Base-by-base conservation (phyloP, 2,113 vertebrate genomes). In the Neotoma lepida region DNA sequence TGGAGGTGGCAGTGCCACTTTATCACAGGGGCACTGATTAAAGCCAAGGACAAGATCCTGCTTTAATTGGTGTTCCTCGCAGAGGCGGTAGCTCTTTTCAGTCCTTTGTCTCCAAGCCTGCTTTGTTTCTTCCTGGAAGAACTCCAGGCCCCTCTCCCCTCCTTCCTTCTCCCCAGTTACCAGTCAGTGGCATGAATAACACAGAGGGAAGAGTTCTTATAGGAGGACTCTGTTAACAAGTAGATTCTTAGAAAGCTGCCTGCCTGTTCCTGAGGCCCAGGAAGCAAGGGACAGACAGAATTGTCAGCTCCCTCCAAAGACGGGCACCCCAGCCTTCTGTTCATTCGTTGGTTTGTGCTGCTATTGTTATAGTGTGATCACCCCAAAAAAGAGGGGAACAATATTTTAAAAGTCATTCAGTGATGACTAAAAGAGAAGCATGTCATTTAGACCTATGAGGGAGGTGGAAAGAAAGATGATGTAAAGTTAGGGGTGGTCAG, bases 101-200 rank as follows among this genome's bases (percentile, higher is more conserved):
- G n/a, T 66, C 81, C 5, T 0, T 97, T 93, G 94, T 78, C 74
- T 84, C 49, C 4, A 0, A 14, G 82, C 46, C 33, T 4, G 78
- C 44, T 49, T 46, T 96, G 93, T 96, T 90, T 28, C 71, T 9
- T 84, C 95, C n/a, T 78, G 96, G 94, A 91, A 2, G 4, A 15
- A 13, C 77, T 97, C 96, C 93, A 91, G 71, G 33, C 89, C 89
- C 33, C 70, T 90, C 39, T 80, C 44, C 54, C n/a, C 33, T 78
- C n/a, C 22, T 58, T 4, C 22, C 54, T 85, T 17, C 96, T 90
- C 89, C 4, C 33, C 92, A 13, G 7, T 41, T n/a, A 28, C 10
- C 9, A n/a, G 44, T 17, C 5, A 71, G 70, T 9, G 22, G 61
- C 56, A 56, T 86, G 93, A n/a, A 15, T 22, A 58, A 8, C 22